Conservation (phyloP, 2,797 vertebrate genomes). For the Cephalopachus bancanus region DNA sequence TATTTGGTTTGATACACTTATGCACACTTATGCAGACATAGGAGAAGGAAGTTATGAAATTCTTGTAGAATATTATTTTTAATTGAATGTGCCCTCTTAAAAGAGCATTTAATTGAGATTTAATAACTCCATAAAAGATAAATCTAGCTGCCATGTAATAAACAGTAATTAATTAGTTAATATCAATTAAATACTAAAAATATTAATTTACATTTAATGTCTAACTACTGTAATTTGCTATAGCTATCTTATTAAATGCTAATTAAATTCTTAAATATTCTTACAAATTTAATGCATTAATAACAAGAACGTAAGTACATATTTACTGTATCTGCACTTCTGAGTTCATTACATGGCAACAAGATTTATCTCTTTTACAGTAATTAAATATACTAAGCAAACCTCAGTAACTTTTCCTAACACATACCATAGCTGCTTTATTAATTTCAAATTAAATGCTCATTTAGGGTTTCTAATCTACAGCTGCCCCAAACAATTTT, state of each 20-base stretch:
- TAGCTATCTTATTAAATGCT: slow-evolving; percentile 92
- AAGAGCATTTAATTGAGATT: slow-evolving; percentile 90
- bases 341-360: slow-evolving; percentile 91
- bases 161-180: slow-evolving; percentile 92
- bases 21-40: slow-evolving; percentile 25
- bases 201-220: slow-evolving; percentile 92
- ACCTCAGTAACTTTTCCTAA: slow-evolving; percentile 92
- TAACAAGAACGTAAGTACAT: slow-evolving; percentile 92
- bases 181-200: slow-evolving; percentile 93
- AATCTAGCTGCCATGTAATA: slow-evolving; percentile 90
- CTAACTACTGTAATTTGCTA: slow-evolving; percentile 91
- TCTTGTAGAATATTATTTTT: slow-evolving; percentile 86
- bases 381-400: slow-evolving; percentile 93
- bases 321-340: slow-evolving; percentile 92
- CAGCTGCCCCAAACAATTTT: slow-evolving; percentile 88
- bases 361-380: slow-evolving; percentile 91
- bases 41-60: slow-evolving; percentile 83
- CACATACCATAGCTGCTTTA: slow-evolving; percentile 91
- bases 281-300: slow-evolving; percentile 92
- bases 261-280: slow-evolving; percentile 93
- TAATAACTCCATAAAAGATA: slow-evolving; percentile 91
- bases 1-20: slow-evolving; percentile 70
- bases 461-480: slow-evolving; percentile 90
- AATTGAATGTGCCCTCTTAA: slow-evolving; percentile 87
- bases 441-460: slow-evolving; percentile 92